Percentiles rank a stretch among this genome's conserved stretches.
phyloP scores from a whole-genome alignment of 2,113 vertebrate species.

The Hippocampus abdominalis region DNA sequence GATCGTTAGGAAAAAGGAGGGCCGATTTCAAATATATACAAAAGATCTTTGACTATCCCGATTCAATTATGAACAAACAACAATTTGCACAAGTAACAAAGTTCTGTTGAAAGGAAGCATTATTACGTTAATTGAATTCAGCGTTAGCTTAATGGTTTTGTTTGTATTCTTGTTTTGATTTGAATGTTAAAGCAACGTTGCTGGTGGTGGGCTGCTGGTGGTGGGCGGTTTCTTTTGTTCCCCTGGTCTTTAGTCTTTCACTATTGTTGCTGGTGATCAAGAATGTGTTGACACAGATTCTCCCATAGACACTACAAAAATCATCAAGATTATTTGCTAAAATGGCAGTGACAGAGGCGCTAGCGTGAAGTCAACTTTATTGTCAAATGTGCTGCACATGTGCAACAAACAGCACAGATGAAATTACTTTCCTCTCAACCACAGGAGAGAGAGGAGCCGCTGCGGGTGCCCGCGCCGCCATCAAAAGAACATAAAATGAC shows the following conservation, averaged over 20 bases:
- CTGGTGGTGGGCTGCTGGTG: too few relatives aligned
- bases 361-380: too few relatives aligned
- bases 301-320: neutral
- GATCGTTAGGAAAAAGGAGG: too few relatives aligned
- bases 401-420: too few relatives aligned
- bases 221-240: neutral
- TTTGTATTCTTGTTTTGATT: neutral
- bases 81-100: neutral
- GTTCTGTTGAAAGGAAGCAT: neutral
- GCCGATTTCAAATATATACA: neutral
- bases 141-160: neutral
- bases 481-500: too few relatives aligned
- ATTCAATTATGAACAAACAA: neutral
- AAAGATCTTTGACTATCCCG: neutral
- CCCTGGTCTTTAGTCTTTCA: neutral
- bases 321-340: neutral
- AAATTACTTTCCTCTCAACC: too few relatives aligned
- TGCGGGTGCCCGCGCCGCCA: too few relatives aligned
- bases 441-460: too few relatives aligned
- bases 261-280: neutral
- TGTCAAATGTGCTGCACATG: too few relatives aligned
- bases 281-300: neutral
- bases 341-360: too few relatives aligned
- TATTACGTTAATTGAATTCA: neutral
- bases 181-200: too few relatives aligned